Evolutionary conservation across 2,113 vertebrate genomes (phyloP).

Genomic region (Aplodontia rufa): DNA sequence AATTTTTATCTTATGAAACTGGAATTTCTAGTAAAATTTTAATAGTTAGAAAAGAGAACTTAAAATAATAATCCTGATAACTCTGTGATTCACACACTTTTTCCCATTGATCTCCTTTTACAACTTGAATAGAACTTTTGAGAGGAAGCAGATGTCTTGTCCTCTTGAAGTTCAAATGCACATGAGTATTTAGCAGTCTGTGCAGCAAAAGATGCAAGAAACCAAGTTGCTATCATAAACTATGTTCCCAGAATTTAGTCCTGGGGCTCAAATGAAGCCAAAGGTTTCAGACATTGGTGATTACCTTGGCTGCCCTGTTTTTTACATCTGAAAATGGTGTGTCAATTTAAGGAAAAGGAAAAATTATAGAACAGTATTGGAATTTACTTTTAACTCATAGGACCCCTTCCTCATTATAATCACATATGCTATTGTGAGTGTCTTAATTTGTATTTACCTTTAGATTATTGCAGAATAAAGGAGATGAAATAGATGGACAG

Average conservation of each 20-base stretch:
- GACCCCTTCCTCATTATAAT: neutral
- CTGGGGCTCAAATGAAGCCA: neutral
- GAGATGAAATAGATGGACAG: neutral
- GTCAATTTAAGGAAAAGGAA: neutral
- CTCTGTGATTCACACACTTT: neutral
- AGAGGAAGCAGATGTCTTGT: slow-evolving; percentile 22
- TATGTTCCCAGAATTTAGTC: neutral
- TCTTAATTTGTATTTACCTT: neutral
- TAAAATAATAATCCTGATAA: slow-evolving; percentile 19
- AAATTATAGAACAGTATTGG: neutral
- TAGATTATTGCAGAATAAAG: neutral
- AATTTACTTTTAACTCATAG: neutral
- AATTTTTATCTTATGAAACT: slow-evolving; percentile 61
- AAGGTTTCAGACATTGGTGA: neutral
- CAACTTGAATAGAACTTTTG: slow-evolving; percentile 20
- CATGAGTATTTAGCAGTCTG: neutral
- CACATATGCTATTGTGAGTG: neutral
- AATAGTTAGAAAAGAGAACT: slow-evolving; percentile 31
- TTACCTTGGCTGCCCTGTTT: neutral
- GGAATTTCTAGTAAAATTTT: slow-evolving; percentile 55
- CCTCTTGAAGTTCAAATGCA: neutral
- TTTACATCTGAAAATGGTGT: neutral
- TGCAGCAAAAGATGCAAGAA: neutral
- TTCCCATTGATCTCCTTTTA: neutral
- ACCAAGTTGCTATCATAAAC: neutral